A percentile compares a stretch with the other conserved stretches of the same genome.
Evolutionary conservation across 2,113 vertebrate species (phyloP).

Genomic region (Phainopepla nitens): DNA sequence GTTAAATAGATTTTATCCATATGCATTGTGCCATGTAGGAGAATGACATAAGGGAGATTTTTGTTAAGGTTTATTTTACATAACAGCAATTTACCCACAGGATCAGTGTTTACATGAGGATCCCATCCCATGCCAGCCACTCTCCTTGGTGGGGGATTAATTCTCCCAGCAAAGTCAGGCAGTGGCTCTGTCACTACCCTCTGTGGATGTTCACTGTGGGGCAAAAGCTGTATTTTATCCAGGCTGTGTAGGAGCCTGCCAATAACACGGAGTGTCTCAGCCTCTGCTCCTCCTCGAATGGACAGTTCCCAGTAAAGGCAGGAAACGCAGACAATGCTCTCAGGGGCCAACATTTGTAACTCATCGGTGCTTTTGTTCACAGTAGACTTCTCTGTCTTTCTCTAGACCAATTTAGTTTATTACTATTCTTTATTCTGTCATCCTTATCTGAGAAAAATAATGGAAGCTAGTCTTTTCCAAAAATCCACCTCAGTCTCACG

Average conservation of each 20-base stretch:
- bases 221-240: neutral
- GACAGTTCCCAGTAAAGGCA: neutral
- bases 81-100: neutral
- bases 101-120: neutral
- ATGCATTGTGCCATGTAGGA: neutral
- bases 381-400: neutral
- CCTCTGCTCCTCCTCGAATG: neutral
- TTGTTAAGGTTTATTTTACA: neutral
- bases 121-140: neutral
- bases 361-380: neutral
- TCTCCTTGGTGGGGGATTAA: neutral
- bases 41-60: neutral
- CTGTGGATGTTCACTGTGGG: neutral
- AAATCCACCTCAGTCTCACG: neutral
- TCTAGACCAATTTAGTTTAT: neutral
- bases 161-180: neutral
- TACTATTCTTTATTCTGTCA: neutral
- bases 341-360: neutral
- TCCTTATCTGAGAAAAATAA: neutral
- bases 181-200: neutral
- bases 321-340: neutral
- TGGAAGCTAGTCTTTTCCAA: neutral
- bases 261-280: neutral
- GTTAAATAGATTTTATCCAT: neutral
- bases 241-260: neutral